A percentile compares a stretch with the other conserved stretches of the same genome.
These are phyloP conservation scores for Enteromius mattozi DNA, from an alignment of 2,797 vertebrate genomes.

Conservation along the genomic window DNA sequence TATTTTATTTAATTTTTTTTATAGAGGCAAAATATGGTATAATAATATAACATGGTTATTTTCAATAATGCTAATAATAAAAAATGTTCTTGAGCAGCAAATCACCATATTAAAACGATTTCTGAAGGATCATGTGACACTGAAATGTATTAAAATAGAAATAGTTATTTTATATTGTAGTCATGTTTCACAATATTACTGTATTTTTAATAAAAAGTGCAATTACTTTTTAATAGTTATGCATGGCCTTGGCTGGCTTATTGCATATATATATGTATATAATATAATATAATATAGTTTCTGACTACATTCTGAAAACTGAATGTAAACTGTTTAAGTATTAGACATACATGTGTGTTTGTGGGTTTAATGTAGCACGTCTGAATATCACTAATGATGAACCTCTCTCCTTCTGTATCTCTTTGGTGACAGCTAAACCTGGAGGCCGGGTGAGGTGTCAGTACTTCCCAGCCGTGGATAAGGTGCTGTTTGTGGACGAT, in stretches of 20 bases:
- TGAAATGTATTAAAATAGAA: background rate
- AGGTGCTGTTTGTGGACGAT: constrained; percentile 98
- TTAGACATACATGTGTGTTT: background rate
- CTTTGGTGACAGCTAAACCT: constrained; percentile 85
- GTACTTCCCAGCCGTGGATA: constrained; percentile 98
- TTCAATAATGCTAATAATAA: background rate
- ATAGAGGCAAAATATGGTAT: background rate
- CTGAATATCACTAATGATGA: constrained; percentile 1
- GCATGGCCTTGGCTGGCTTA: too few species aligned
- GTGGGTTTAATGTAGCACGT: background rate
- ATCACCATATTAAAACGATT: background rate
- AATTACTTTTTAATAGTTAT: background rate
- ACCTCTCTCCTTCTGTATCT: constrained; percentile 23
- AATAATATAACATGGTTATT: background rate
- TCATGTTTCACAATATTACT: background rate
- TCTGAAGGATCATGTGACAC: background rate
- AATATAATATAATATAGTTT: too few species aligned
- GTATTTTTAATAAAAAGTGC: background rate
- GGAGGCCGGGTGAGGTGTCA: constrained; percentile 97
- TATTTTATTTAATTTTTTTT: background rate
- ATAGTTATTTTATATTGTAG: background rate
- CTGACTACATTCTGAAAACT: background rate
- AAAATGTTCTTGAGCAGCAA: background rate
- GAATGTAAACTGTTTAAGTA: background rate
- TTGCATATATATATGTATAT: background rate